These are phyloP conservation scores for Aelia acuminata DNA, from an alignment of 2,888 invertebrate genomes.

Conservation along the genomic window DNA sequence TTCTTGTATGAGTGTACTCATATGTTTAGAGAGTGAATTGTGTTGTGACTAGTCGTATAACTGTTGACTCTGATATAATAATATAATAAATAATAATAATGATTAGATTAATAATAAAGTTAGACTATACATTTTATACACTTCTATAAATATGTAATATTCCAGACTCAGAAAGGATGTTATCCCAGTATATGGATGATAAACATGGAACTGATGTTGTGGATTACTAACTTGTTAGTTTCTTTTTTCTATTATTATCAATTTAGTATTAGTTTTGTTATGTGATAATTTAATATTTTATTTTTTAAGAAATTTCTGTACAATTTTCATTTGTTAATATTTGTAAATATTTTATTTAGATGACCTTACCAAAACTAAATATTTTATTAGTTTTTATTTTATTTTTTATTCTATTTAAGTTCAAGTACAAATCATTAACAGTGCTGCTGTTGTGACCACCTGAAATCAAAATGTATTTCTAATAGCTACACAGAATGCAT, in stretches of 20 bases:
- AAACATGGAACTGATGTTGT: conserved; percentile 53
- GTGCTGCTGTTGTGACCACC: not conserved
- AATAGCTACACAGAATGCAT: not conserved
- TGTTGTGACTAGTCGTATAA: conserved; percentile 46
- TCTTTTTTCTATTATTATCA: conserved; percentile 26
- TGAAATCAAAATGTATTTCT: not conserved
- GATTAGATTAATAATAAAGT: conserved; percentile 60
- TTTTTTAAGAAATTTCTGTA: not conserved
- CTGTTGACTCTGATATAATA: conserved; percentile 56
- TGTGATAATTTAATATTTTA: conserved; percentile 52
- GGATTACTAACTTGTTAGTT: conserved; percentile 31
- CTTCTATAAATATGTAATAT: conserved; percentile 59
- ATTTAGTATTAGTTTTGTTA: conserved; percentile 44
- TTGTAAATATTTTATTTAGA: not conserved
- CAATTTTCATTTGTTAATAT: conserved; percentile 1
- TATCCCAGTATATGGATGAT: not conserved
- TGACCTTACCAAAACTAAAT: not conserved
- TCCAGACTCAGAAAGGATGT: conserved; percentile 48
- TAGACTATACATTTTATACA: conserved; percentile 64
- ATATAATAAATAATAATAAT: conserved; percentile 58
- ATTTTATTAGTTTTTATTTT: not conserved
- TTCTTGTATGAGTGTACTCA: not conserved
- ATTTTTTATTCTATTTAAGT: not conserved
- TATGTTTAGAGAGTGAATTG: conserved; percentile 14
- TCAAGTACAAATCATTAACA: conserved; percentile 27